Evolutionary conservation across 2,888 invertebrate species (phyloP).

Genomic region (Phaonia tiefii): DNA sequence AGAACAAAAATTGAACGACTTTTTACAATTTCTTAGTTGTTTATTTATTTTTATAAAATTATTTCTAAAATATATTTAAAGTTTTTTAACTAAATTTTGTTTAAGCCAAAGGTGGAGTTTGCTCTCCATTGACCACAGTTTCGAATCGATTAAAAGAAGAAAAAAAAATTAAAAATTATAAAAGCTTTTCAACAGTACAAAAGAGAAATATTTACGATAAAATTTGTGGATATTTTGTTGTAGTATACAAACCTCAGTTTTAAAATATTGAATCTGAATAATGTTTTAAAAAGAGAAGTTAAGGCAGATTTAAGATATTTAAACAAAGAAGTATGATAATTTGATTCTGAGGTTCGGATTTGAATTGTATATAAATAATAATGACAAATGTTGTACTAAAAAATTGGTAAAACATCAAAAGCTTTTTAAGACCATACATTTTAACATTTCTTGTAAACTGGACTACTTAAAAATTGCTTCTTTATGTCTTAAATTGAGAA

Average conservation of each 20-base stretch:
- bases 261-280: too few species aligned
- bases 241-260: conserved; percentile 64
- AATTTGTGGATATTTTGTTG: conserved; percentile 52
- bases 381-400: too few species aligned
- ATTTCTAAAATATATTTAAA: conserved; percentile 51
- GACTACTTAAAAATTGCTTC: too few species aligned
- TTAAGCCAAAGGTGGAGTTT: conserved; percentile 80
- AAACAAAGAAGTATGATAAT: too few species aligned
- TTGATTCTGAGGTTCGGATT: too few species aligned
- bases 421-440: too few species aligned
- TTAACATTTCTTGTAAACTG: too few species aligned
- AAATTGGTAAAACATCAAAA: too few species aligned
- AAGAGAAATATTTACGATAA: conserved; percentile 74
- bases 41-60: conserved; percentile 37
- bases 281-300: too few species aligned
- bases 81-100: conserved; percentile 45
- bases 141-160: conserved; percentile 23
- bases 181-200: conserved; percentile 55
- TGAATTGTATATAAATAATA: too few species aligned
- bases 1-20: conserved; percentile 50
- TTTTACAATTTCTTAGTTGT: conserved; percentile 59
- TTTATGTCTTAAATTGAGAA: too few species aligned
- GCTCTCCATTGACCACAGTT: conserved; percentile 77
- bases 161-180: conserved; percentile 60
- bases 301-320: too few species aligned